Evolutionary conservation across 2,888 invertebrate genomes (phyloP).

Genomic region (Sipunculus nudus): DNA sequence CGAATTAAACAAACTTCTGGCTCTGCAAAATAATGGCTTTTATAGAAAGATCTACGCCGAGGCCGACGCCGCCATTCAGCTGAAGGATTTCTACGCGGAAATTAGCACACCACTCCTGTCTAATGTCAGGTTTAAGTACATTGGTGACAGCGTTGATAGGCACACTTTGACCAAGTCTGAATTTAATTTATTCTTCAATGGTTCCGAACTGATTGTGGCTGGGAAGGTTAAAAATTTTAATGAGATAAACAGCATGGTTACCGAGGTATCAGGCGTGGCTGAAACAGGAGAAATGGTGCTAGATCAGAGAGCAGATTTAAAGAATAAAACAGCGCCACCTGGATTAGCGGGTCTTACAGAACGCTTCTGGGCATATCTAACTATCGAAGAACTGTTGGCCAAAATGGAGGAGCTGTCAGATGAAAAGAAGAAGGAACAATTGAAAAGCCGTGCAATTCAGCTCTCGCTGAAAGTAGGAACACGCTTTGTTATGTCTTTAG

Average conservation of each 20-base stretch:
- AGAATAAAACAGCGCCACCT: no score
- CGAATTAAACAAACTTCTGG: constrained; percentile 4
- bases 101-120: constrained; percentile 77
- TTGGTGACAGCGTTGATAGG: constrained; percentile 37
- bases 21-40: constrained; percentile 75
- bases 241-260: no score
- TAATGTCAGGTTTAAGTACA: constrained; percentile 75
- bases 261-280: no score
- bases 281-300: no score
- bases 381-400: constrained; percentile 48
- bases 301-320: no score
- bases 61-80: constrained; percentile 76
- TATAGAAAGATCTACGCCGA: constrained; percentile 78
- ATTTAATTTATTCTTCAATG: constrained; percentile 72
- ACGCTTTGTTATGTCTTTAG: no score
- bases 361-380: constrained; percentile 53
- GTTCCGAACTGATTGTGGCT: constrained; percentile 74
- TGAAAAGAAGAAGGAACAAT: constrained; percentile 31
- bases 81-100: constrained; percentile 72
- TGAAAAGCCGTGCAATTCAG: constrained; percentile 40
- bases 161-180: constrained; percentile 53
- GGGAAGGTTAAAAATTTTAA: no score
- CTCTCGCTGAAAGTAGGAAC: constrained; percentile 49
- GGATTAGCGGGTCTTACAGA: constrained; percentile 41
- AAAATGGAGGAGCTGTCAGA: constrained; percentile 40